phyloP scores from a whole-genome alignment of 2,113 vertebrate genomes.

The Dendropsophus ebraccatus region DNA sequence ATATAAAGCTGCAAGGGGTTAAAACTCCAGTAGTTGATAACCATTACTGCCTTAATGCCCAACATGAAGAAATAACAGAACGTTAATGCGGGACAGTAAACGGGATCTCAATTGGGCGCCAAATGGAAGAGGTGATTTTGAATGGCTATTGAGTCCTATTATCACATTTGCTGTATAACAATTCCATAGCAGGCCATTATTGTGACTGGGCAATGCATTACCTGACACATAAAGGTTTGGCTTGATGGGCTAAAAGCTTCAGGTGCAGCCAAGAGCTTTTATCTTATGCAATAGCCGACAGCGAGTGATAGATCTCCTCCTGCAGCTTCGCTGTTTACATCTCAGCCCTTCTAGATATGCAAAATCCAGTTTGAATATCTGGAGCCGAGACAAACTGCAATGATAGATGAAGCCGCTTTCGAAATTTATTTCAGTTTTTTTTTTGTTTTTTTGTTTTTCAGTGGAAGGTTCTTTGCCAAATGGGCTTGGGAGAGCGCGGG shows the following conservation, averaged over 20 bases:
- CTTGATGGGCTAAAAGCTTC: constrained; percentile 52
- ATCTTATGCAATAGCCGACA: constrained; percentile 55
- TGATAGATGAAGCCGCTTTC: constrained; percentile 39
- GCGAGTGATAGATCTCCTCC: constrained; percentile 46
- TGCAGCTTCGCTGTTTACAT: constrained; percentile 27
- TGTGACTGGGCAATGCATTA: constrained; percentile 57
- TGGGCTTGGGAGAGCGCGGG: not conserved
- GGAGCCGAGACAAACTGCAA: constrained; percentile 27
- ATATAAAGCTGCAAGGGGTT: too few species aligned
- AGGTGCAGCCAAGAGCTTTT: constrained; percentile 57
- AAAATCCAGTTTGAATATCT: constrained; percentile 27
- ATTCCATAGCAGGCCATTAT: constrained; percentile 55
- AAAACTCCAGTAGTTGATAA: constrained; percentile 12
- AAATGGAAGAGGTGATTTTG: constrained; percentile 55
- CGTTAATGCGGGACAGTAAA: constrained; percentile 48
- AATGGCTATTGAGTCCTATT: constrained; percentile 52
- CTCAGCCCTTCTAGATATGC: constrained; percentile 20
- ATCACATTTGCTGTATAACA: constrained; percentile 58
- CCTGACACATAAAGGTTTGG: constrained; percentile 56
- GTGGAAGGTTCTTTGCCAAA: constrained; percentile 38
- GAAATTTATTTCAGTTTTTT: constrained; percentile 38
- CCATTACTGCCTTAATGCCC: constrained; percentile 42
- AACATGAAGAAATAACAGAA: constrained; percentile 51
- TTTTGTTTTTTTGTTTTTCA: constrained; percentile 12
- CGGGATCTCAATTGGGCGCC: constrained; percentile 54